Percentiles rank a stretch among this genome's conserved stretches.
These are phyloP conservation scores for Trichogramma dendrolimi DNA, from an alignment of 2,888 invertebrate species.

Conservation along the genomic window DNA sequence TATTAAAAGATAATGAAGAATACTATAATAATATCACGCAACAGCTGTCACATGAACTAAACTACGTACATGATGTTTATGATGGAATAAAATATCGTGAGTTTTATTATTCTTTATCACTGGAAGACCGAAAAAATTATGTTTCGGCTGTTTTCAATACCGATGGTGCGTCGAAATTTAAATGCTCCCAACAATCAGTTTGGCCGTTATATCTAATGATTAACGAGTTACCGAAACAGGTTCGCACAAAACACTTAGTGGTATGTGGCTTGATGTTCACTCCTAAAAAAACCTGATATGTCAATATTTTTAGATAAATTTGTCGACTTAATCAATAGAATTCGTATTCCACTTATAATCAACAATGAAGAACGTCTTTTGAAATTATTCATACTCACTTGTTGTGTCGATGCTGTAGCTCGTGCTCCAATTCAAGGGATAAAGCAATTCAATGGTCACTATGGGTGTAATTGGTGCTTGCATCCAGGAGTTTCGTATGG, in stretches of 20 bases:
- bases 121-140: conserved; percentile 1
- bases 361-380: neutral
- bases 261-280: conserved; percentile 9
- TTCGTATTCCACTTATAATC: neutral
- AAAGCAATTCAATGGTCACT: no score
- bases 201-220: conserved; percentile 16
- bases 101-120: conserved; percentile 9
- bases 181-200: conserved; percentile 7
- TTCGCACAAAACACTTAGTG: conserved; percentile 2
- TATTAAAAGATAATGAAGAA: neutral
- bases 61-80: conserved; percentile 3
- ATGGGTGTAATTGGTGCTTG: no score
- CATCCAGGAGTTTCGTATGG: no score
- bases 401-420: no score
- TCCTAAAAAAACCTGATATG: conserved; percentile 8
- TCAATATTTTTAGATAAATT: conserved; percentile 1
- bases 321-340: conserved; percentile 7
- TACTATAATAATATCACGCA: conserved; percentile 6
- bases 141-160: conserved; percentile 10
- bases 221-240: conserved; percentile 8
- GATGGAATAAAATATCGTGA: conserved; percentile 10
- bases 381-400: neutral
- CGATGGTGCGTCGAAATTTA: conserved; percentile 12
- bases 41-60: neutral
- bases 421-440: neutral